Evolutionary conservation across 2,797 vertebrate species (phyloP).

Genomic region (Falco biarmicus): DNA sequence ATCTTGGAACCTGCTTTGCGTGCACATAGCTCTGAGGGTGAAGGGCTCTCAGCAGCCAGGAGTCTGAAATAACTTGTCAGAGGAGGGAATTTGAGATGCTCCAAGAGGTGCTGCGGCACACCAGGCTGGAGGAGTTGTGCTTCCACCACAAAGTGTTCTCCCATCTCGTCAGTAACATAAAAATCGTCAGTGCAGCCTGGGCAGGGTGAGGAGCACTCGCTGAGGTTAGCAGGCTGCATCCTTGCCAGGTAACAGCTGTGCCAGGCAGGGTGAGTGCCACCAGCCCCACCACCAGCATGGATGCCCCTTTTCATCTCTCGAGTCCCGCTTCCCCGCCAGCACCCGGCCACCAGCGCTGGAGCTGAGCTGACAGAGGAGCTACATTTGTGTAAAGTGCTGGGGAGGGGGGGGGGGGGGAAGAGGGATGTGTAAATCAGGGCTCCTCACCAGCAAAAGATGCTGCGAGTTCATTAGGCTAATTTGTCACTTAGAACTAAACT

Average conservation of each 20-base stretch:
- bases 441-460: not conserved
- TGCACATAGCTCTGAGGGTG: fast-evolving
- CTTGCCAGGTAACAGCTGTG: not conserved
- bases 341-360: fast-evolving
- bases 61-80: not conserved
- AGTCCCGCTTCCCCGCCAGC: not conserved
- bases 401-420: not conserved
- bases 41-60: not conserved
- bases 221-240: not conserved
- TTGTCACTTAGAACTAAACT: not conserved
- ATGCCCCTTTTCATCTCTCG: not conserved
- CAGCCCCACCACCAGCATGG: fast-evolving
- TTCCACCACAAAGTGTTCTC: not conserved
- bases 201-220: not conserved
- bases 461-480: not conserved
- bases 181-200: not conserved
- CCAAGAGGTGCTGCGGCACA: not conserved
- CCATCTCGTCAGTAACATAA: not conserved
- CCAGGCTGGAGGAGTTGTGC: not conserved
- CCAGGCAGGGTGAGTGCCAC: not conserved
- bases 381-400: not conserved
- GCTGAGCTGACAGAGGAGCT: not conserved
- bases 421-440: not conserved
- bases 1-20: not conserved
- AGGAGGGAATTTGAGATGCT: not conserved